Evolutionary conservation across 2,113 vertebrate genomes (phyloP), one percentile per base, ranked within the genome.

Genomic region (Paradoxurus hermaphroditus): DNA sequence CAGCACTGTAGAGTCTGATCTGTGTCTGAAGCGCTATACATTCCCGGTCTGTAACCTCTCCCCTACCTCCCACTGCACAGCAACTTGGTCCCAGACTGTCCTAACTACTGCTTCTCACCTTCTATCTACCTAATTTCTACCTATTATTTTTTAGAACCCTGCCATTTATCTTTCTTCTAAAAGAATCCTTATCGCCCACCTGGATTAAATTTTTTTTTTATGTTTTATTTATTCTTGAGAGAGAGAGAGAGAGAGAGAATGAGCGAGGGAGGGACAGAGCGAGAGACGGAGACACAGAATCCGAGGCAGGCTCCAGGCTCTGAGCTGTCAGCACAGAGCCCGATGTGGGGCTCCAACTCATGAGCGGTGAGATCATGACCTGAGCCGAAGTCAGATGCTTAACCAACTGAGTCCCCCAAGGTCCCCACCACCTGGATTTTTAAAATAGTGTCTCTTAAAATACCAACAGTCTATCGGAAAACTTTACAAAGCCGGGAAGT

Each of bases 131-230:
- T 78, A 82, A 46, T 73, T 51, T 46, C 29, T 78, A 23, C 4
- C 18, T 78, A 41, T n/a, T 91, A 27, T 77, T 36, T 41, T 88
- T 86, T 8, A 82, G 27, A 96, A 83, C 89, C 1, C 23, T 91
- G 31, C 2, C 34, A 89, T n/a, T 41, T 93, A 85, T 77, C 10
- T 92, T 94, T 91, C 41, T 95, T 95, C 29, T 19, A 51, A 97
- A 91, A 94, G 9, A 21, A 94, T 67, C 84, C 2, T 49, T 36
- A 78, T 51, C 16, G 72, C 3, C 1, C 1, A 31, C 51, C 34
- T 88, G 53, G 21, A 56, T 44, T 90, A n/a, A n/a, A n/a, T n/a
- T n/a, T n/a, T n/a, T n/a, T n/a, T n/a, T n/a, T n/a, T n/a, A n/a
- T n/a, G n/a, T n/a, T n/a, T n/a, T n/a, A n/a, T n/a, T n/a, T n/a